A percentile compares a stretch with the other conserved stretches of the same genome.
Evolutionary conservation across 1,140 invertebrate species (phyloP).

Genomic region (Drosophila miranda): DNA sequence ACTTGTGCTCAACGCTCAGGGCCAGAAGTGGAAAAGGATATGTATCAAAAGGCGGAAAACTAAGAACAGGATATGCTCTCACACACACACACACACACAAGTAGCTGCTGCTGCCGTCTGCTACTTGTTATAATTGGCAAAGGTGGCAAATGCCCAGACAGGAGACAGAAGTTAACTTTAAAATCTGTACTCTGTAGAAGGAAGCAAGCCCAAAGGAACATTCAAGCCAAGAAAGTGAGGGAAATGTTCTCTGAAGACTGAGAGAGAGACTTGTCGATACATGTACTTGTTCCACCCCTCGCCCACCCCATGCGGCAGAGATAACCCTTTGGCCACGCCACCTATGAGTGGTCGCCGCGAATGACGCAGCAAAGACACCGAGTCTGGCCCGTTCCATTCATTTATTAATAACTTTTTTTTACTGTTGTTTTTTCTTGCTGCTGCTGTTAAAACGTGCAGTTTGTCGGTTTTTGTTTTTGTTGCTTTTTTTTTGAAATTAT

Average conservation of each 20-base stretch:
- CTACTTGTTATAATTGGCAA: constrained; percentile 75
- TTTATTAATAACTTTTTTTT: constrained; percentile 41
- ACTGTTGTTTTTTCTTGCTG: constrained; percentile 8
- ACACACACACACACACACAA: constrained; percentile 6
- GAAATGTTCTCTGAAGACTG: neutral
- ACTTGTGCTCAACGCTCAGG: constrained; percentile 29
- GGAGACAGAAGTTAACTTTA: constrained; percentile 19
- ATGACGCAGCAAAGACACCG: constrained; percentile 43
- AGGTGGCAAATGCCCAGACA: constrained; percentile 37
- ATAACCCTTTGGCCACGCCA: constrained; percentile 45
- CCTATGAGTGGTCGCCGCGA: constrained; percentile 29
- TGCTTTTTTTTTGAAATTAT: constrained; percentile 38
- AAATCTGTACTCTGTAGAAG: neutral
- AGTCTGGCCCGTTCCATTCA: constrained; percentile 42
- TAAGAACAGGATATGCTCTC: constrained; percentile 68
- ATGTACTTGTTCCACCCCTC: too few species aligned
- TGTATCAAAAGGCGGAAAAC: constrained; percentile 67
- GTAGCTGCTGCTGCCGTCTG: constrained; percentile 24
- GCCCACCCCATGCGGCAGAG: constrained; percentile 8
- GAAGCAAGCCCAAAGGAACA: constrained; percentile 10
- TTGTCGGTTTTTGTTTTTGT: constrained; percentile 30
- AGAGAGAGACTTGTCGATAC: too few species aligned
- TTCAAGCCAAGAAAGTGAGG: neutral
- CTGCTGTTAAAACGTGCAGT: constrained; percentile 38
- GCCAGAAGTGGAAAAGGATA: constrained; percentile 56